Conservation (phyloP, 2,113 vertebrate species). For the Ahaetulla prasina region DNA sequence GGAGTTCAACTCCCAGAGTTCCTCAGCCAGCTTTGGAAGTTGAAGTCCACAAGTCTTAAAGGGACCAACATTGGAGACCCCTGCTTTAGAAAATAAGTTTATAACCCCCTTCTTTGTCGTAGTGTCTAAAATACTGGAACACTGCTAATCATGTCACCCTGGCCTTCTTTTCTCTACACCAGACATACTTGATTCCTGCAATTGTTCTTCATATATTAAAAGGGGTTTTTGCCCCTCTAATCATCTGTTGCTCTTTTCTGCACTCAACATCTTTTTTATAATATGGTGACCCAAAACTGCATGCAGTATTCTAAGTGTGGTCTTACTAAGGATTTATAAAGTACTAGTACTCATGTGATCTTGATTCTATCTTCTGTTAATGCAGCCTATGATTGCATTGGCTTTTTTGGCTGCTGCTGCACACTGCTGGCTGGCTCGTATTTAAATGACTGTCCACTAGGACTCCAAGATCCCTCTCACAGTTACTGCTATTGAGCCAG, state of each 20-base stretch:
- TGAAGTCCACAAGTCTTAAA: too few species aligned
- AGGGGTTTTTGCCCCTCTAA: background rate
- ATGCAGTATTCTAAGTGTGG: background rate
- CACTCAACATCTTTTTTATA: background rate
- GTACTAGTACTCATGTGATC: background rate
- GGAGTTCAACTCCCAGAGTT: too few species aligned
- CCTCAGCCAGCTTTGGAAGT: too few species aligned
- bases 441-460: background rate
- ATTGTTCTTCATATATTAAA: background rate
- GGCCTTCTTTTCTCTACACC: background rate
- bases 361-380: background rate
- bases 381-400: background rate
- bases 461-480: background rate
- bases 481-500: background rate
- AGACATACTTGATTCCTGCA: background rate
- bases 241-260: background rate
- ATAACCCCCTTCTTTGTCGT: background rate
- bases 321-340: background rate
- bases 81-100: background rate
- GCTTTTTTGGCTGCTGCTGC: background rate
- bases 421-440: background rate
- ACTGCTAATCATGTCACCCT: background rate
- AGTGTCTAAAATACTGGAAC: background rate
- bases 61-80: too few species aligned
- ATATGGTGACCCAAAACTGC: background rate